These are phyloP conservation scores for Xylota segnis DNA, from an alignment of 2,888 invertebrate genomes.

Conservation along the genomic window DNA sequence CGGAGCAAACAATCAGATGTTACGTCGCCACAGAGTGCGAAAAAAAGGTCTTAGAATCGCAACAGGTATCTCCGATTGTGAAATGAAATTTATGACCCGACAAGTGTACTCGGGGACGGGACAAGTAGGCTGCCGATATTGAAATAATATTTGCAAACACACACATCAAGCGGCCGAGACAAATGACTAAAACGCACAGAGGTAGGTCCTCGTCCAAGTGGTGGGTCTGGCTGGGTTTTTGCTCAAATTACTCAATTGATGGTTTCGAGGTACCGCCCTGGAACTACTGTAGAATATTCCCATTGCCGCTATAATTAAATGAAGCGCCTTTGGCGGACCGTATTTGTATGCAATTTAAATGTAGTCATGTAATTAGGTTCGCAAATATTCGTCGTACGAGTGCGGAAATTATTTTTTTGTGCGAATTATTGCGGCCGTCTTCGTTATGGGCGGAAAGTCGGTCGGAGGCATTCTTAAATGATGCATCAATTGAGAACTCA, in stretches of 20 bases:
- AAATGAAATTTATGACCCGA: constrained; percentile 68
- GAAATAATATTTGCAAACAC: constrained; percentile 66
- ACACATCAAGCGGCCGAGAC: constrained; percentile 23
- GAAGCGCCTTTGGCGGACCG: constrained; percentile 56
- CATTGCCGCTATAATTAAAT: constrained; percentile 45
- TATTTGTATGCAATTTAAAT: constrained; percentile 24
- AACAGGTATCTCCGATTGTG: constrained; percentile 50
- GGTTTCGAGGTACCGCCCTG: constrained; percentile 64
- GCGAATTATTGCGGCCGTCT: constrained; percentile 1
- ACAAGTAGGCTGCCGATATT: constrained; percentile 56
- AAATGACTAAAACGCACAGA: constrained; percentile 17
- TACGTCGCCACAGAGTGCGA: constrained; percentile 9
- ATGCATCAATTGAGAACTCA: constrained; percentile 39
- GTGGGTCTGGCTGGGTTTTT: constrained; percentile 38
- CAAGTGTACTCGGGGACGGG: constrained; percentile 43
- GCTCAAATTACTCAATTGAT: constrained; percentile 64
- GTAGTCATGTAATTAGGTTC: constrained; percentile 38
- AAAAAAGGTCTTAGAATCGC: constrained; percentile 29
- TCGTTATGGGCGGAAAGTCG: constrained; percentile 12
- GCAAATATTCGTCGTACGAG: constrained; percentile 16
- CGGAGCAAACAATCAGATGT: constrained; percentile 46
- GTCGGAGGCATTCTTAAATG: not conserved
- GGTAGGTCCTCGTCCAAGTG: not conserved
- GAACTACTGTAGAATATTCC: constrained; percentile 38
- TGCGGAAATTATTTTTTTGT: not conserved